Evolutionary conservation across 2,113 vertebrate genomes (phyloP), one percentile per base, ranked within the genome.

Genomic region (Artemisiospiza belli): DNA sequence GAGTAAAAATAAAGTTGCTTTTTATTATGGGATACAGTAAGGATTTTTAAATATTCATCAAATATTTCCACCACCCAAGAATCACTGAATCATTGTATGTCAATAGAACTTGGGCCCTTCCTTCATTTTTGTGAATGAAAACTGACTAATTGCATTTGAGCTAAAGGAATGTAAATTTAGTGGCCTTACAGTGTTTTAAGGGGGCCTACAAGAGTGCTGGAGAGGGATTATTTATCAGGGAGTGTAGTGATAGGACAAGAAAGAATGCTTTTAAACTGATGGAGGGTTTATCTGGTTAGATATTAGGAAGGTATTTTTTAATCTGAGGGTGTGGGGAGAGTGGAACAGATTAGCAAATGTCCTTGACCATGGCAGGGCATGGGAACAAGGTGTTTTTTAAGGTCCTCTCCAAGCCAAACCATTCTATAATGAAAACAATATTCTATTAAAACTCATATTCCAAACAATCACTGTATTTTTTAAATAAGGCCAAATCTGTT

Each of bases 151-250:
- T 67, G 6, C 7, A 63, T 70, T 84, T 82, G 33, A 87, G 11
- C 15, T 70, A 75, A 89, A 70, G 22, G 12, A 54, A 74, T 8
- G 8, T 11, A 66, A 84, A 69, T 67, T 74, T 52, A 47, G 23
- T 2, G 5, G 1, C 6, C 7, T 43, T 47, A 5, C 7, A 51
- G 33, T 46, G 37, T 17, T 15, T 66, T 47, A 66, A 79, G 4
- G 15, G 4, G 12, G 3, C 3, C 18, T 78, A 15, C 5, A 78
- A 12, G 27, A 49, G 24, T 0, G 0, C 19, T 30, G 18, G 8
- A 46, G n/a, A 46, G 2, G 15, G n/a, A 30, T 33, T 7, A 11
- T 78, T 41, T 57, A 18, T n/a, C 15, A 47, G 15, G 12, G 13
- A 54, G 1, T 33, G 4, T 20, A 39, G 4, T 25, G 13, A 52